Evolutionary conservation across 2,113 vertebrate species (phyloP), one percentile per base, ranked within the genome.

Genomic region (Cryptomyrus ogoouensis): DNA sequence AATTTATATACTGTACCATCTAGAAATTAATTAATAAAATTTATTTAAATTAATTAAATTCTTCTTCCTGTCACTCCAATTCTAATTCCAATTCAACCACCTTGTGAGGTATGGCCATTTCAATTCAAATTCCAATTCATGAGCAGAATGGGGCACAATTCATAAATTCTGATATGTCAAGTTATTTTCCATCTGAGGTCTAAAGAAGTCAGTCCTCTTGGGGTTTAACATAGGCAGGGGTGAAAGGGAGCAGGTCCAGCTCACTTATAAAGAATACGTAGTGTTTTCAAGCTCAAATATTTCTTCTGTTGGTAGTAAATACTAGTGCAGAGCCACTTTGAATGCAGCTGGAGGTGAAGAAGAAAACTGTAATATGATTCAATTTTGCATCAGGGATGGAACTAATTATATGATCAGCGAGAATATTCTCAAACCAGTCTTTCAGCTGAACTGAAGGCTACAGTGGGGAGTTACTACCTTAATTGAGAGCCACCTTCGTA

Each of bases 381-480:
- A 21, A 31, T 42, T 62, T 19, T 88, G 52, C 53, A 39, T 52
- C 24, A 5, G 53, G 52, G 35, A 12, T 44, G 15, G 42, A 27
- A 42, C 39, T 66, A 70, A 88, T 88, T 53, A 58, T 91, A 89
- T 80, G 91, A 90, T 91, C 91, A 90, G 92, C 90, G 88, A 89
- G 88, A 91, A 91, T 86, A 89, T 86, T 58, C 52, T 58, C 89
- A 46, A 44, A 58, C 49, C 52, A 42, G 46, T 84, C 13, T 85
- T 27, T 84, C 53, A 19, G n/a, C 56, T 53, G 35, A 39, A 52
- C 58, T 87, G 7, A 70, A 49, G 24, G 9, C 58, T 46, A 88
- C 35, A 21, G 87, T 47, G 89, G 53, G 88, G 92, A 91, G 92
- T 93, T 91, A 91, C 74, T 86, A 56, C 88, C 92, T 70, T 92